Base-by-base conservation (phyloP, 2,797 vertebrate genomes). In the Molothrus aeneus region DNA sequence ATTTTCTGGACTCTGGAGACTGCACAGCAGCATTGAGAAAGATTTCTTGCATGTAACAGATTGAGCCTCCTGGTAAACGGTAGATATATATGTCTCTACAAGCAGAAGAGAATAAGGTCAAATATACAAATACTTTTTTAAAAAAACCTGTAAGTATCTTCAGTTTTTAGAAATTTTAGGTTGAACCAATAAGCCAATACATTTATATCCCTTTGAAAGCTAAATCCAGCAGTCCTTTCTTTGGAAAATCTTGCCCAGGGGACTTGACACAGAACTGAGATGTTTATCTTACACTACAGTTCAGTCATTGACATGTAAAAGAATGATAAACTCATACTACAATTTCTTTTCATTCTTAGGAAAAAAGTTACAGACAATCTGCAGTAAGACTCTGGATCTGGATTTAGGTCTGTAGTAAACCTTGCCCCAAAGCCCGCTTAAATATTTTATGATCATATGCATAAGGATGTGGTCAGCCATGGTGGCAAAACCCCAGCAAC, bases 221-320 rank as follows among this genome's bases (percentile, higher is more conserved):
- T 64, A 48, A 78, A 78, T 77, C 25, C 10, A 83, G 25, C 5
- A 7, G 36, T 57, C 3, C 4, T 74, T 71, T 78, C 65, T 42
- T 40, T 81, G 28, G 50, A 87, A 79, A 72, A 36, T 72, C 18
- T 50, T 87, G 6, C 48, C 34, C 6, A 47, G 22, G 24, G 9
- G 1, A 75, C 5, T 3, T 19, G 2, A 69, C 21, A 13, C 17
- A 91, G 50, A 88, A 47, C 10, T 29, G 15, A 85, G 7, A 26
- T 48, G 1, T 42, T 42, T 71, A 13, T 74, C 12, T 83, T 40
- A 32, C 0, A 0, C 4, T 48, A 42, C 8, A 13, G 3, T 51
- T 86, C 45, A 45, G 48, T 53, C 36, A 53, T 12, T 47, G 34
- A 20, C 19, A 61, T 25, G 13, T 32, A 60, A 66, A 86, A 78